These are phyloP conservation scores for Chromis chromis DNA, from an alignment of 2,797 vertebrate species.

Conservation along the genomic window DNA sequence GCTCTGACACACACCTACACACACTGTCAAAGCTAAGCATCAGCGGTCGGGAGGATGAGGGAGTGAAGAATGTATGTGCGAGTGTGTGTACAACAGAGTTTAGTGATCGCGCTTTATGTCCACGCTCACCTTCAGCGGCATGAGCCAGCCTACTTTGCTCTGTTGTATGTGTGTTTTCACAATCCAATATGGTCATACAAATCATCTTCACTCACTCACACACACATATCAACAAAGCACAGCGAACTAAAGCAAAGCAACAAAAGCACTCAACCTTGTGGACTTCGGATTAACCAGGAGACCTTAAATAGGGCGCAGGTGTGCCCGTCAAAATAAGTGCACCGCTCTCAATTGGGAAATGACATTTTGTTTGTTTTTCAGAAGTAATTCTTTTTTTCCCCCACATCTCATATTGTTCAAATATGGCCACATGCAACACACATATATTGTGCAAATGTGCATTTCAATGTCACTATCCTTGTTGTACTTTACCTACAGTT, in stretches of 20 bases:
- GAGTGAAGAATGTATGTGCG: conserved; percentile 44
- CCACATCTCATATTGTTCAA: background rate
- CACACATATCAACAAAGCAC: conserved; percentile 22
- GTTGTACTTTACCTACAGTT: background rate
- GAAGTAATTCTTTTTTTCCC: background rate
- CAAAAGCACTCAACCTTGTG: conserved; percentile 44
- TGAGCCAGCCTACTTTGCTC: conserved; percentile 25
- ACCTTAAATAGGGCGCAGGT: conserved; percentile 54
- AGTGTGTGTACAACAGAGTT: conserved; percentile 60
- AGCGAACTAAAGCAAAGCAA: conserved; percentile 34
- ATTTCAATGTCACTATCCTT: background rate
- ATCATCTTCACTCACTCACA: conserved; percentile 33
- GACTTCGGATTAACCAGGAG: conserved; percentile 54
- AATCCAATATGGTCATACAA: conserved; percentile 45
- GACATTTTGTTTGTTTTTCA: conserved; percentile 39
- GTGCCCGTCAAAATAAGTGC: conserved; percentile 42
- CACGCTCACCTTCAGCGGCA: conserved; percentile 70
- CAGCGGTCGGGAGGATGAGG: conserved; percentile 62
- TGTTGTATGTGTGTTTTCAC: conserved; percentile 27
- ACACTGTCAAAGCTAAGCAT: conserved; percentile 76
- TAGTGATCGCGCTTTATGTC: conserved; percentile 76
- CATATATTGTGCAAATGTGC: background rate
- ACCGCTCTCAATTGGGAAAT: conserved; percentile 27
- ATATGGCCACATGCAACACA: conserved; percentile 9
- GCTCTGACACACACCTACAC: conserved; percentile 78